Percentiles rank a stretch among this genome's conserved stretches.
Conservation (phyloP, 2,113 vertebrate species). For the Tragelaphus buxtoni region DNA sequence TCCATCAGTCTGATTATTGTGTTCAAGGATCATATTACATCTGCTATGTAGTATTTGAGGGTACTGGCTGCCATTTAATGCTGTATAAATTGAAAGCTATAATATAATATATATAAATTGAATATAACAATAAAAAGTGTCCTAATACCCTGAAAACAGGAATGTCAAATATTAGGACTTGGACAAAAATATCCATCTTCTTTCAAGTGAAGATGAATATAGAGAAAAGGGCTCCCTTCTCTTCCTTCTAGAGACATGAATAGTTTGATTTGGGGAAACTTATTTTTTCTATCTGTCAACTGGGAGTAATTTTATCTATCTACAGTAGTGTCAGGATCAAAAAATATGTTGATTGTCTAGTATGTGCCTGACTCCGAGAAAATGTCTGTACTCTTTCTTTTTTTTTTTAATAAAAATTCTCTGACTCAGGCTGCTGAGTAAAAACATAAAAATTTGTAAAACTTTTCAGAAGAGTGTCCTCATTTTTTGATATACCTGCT, state of each 20-base stretch:
- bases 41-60: not conserved
- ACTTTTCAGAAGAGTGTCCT: not conserved
- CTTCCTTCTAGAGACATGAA: not conserved
- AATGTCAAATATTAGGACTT: not conserved
- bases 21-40: not conserved
- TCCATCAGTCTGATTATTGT: not conserved
- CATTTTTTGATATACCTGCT: not conserved
- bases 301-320: not conserved
- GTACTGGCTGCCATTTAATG: not conserved
- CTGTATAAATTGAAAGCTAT: not conserved
- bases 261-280: not conserved
- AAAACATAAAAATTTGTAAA: not conserved
- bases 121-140: not conserved
- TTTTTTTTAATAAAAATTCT: not conserved
- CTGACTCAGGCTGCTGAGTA: not conserved
- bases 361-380: not conserved
- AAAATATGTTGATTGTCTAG: not conserved
- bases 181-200: not conserved
- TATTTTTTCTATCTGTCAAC: not conserved
- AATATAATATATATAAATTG: not conserved
- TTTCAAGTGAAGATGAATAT: not conserved
- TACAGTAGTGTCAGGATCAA: not conserved
- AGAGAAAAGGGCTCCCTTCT: not conserved
- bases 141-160: not conserved
- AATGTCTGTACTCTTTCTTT: not conserved